Percentiles rank a stretch among this genome's conserved stretches.
Evolutionary conservation across 2,888 invertebrate species (phyloP).

Genomic region (Ceriagrion tenellum): DNA sequence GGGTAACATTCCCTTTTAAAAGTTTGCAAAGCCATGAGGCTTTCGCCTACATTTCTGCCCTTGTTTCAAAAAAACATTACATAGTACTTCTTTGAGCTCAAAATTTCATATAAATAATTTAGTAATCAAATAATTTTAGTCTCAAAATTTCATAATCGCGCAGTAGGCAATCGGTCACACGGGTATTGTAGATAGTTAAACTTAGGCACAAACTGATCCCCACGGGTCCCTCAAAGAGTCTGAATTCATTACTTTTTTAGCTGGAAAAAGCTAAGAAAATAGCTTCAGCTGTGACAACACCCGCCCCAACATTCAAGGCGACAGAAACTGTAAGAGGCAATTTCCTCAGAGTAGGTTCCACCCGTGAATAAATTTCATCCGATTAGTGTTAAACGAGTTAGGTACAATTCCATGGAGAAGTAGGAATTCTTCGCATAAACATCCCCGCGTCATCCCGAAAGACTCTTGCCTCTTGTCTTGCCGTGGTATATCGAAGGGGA

Average conservation of each 20-base stretch:
- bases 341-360: background rate
- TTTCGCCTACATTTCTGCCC: too few relatives aligned
- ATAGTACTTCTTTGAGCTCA: too few relatives aligned
- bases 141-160: too few relatives aligned
- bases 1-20: too few relatives aligned
- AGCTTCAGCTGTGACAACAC: background rate
- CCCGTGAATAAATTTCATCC: slow-evolving; percentile 6
- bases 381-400: background rate
- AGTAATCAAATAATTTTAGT: too few relatives aligned
- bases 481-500: background rate
- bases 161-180: too few relatives aligned
- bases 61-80: too few relatives aligned
- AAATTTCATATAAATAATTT: too few relatives aligned
- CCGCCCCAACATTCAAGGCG: background rate
- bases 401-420: slow-evolving; percentile 1
- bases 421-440: background rate
- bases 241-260: background rate
- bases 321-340: slow-evolving; percentile 10
- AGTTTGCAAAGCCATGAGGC: too few relatives aligned
- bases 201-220: too few relatives aligned
- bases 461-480: background rate
- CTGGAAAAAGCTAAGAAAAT: background rate
- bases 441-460: background rate
- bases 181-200: too few relatives aligned
- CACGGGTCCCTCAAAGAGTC: too few relatives aligned